Evolutionary conservation across 2,888 invertebrate genomes (phyloP), one percentile per base, ranked within the genome.

Genomic region (Dendrolimus pini): DNA sequence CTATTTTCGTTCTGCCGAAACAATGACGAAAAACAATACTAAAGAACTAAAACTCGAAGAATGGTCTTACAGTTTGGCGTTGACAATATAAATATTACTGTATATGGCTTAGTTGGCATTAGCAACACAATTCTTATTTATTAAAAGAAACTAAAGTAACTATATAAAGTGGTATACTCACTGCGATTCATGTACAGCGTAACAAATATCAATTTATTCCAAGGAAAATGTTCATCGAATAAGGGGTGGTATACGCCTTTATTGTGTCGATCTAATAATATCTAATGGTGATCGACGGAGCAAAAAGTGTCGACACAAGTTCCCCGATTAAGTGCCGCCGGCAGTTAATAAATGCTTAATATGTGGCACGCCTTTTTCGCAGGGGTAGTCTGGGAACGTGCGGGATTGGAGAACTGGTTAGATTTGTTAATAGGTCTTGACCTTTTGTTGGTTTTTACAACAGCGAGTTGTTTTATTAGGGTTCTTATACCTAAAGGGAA

Each of bases 281-380:
- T 66, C 63, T 76, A 78, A 78, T 79, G 72, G 72, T 76, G 80
- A 80, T 78, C 77, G 78, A 78, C 75, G 65, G 65, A 70, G 67
- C 67, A 68, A 69, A 71, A 71, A 65, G 67, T 75, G 75, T 72
- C 74, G 73, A 71, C 76, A 71, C 69, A 72, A 75, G 71, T 75
- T 72, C 72, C 69, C 68, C 74, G 74, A 77, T 77, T 77, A 76
- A 75, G 68, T 71, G 70, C 65, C 62, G 61, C 59, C 61, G 58
- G 61, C 56, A 41, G 55, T 63, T 67, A 71, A 69, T 70, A 70
- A 70, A 72, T 70, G 66, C 69, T 62, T 66, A 70, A 73, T 68
- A 57, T 42, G 55, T 41, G 54, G 55, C 58, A 56, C 58, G 54
- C 58, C 58, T 54, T 54, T 12, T 10, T 10, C 12, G 12, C 47